Base-by-base conservation (phyloP, 2,888 invertebrate species). In the Xestia c-nigrum region DNA sequence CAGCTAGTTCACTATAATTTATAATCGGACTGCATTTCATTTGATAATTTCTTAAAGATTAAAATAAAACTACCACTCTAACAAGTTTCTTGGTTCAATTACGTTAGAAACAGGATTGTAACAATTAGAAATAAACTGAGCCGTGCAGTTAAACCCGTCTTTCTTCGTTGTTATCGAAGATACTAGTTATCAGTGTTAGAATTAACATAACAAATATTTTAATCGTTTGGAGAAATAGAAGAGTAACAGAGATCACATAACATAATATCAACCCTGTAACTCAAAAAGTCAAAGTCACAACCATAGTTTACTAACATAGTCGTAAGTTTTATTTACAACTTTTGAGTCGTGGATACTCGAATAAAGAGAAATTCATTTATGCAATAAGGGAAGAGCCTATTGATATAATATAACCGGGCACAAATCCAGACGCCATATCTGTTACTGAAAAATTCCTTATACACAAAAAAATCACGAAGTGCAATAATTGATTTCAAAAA, bases 21-120 rank as follows among this genome's bases (percentile, higher is more conserved):
- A 40, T 24, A 14, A 24, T 72, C 10, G 5, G 40, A 50, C 24
- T 21, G n/a, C 19, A 52, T 52, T 19, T n/a, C n/a, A 19, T 73
- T 21, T 21, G 21, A 50, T 59, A 12, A 47, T 19, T 24, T 16
- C 21, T 24, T 57, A 50, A 47, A 76, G 24, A n/a, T n/a, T 24
- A 10, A n/a, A 46, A 47, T 40, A 0, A 7, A 21, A 55, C 46
- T 16, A 47, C 7, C 10, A 10, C 7, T 14, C 24, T 14, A n/a
- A 76, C 38, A 12, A 46, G 77, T 47, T 16, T 55, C 77, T 63
- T 31, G 46, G 16, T 40, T 57, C 3, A 40, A 24, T 40, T 24
- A 55, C 38, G 7, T 24, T 21, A 24, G 38, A 46, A 77, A 76
- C 24, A 6, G 21, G 38, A 0, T 47, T 64, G 21, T 31, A 63